Base-by-base conservation (phyloP, 1,140 invertebrate species). In the Tribolium castaneum region DNA sequence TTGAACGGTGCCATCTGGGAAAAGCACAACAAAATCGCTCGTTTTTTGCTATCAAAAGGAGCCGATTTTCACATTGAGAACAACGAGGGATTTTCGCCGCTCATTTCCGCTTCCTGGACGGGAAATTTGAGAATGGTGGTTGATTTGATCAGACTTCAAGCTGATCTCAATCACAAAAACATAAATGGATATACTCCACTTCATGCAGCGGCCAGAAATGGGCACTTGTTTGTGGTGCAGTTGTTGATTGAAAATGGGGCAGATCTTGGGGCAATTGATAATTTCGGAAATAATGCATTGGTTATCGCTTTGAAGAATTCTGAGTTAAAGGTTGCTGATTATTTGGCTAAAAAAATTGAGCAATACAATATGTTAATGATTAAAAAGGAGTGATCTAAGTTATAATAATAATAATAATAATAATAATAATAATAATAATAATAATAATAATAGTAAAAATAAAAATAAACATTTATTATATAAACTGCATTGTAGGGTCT, bases 1-100 rank as follows among this genome's bases (percentile, higher is more conserved):
- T 79, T 90, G 9, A 88, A 90, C 81, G 82, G 87, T 56, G 89
- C 88, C 4, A 84, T 85, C 10, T 76, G 86, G 74, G 81, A 84
- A 6, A 87, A 87, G 5, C 86, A 85, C 25, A 13, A 34, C 3
- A 78, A 85, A 4, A 49, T 75, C 1, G 70, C 56, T 14, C 30
- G 35, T 10, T 70, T 50, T 12, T 25, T 81, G 13, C 9, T 82
- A 6, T 12, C 75, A 35, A 10, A 35, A 35, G 54, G 70, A 1
- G 80, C 76, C 12, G 73, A 76, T 14, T n/a, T 81, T 13, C 62
- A 77, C 59, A 50, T 34, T 35, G 66, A 10, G 39, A 74, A 80
- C 66, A 56, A 76, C 0, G 25, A 74, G 1, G 52, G 70, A 10
- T 13, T 72, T 16, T 76, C 80, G 1, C 66, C 84, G 6, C 73